Evolutionary conservation across 2,888 invertebrate species (phyloP).

Genomic region (Tanytarsus gracilentus): DNA sequence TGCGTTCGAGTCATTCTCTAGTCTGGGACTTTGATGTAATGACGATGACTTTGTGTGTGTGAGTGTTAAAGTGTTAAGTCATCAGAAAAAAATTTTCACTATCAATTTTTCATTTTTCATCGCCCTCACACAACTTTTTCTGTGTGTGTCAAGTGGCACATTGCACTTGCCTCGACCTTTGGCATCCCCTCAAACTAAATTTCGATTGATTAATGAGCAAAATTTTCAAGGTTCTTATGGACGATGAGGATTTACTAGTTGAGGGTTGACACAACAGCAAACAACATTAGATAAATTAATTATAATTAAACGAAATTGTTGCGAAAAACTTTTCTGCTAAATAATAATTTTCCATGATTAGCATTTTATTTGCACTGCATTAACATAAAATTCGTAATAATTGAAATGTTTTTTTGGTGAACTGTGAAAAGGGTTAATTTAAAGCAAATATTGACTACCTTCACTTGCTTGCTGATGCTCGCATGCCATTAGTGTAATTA

Average conservation of each 20-base stretch:
- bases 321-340: no score
- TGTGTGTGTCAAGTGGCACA: conserved; percentile 1
- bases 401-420: conserved; percentile 16
- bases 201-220: no score
- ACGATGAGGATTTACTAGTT: no score
- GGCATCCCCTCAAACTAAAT: no score
- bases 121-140: not conserved
- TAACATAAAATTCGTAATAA: conserved; percentile 25
- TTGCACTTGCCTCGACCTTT: conserved; percentile 3
- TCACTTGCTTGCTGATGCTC: not conserved
- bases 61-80: conserved; percentile 23
- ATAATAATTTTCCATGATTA: conserved; percentile 6
- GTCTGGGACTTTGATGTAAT: conserved; percentile 1
- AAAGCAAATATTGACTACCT: conserved; percentile 25
- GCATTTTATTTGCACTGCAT: conserved; percentile 24
- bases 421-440: conserved; percentile 25
- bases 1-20: conserved; percentile 10
- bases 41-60: not conserved
- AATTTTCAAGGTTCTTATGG: no score
- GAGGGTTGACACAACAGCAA: no score
- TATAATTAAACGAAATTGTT: no score
- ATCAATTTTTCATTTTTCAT: conserved; percentile 24
- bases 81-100: conserved; percentile 28
- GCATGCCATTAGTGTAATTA: conserved; percentile 25
- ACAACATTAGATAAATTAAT: no score